phyloP scores from a whole-genome alignment of 2,888 invertebrate species.

The Heteropelma amictum region DNA sequence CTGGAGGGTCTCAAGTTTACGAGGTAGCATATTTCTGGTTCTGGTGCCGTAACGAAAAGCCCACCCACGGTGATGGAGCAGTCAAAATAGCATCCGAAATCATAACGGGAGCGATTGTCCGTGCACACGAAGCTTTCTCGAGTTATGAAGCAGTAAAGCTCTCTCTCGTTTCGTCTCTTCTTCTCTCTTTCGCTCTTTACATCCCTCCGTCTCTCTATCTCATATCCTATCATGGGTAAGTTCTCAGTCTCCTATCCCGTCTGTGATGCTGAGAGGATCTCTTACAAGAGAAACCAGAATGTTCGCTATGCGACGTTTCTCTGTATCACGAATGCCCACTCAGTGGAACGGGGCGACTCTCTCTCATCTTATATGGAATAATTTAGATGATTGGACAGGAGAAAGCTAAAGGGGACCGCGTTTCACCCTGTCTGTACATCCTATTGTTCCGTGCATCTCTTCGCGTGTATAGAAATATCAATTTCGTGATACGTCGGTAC shows the following conservation, averaged over 20 bases:
- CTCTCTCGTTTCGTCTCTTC: constrained; percentile 51
- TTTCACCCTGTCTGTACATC: constrained; percentile 60
- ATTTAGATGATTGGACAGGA: constrained; percentile 74
- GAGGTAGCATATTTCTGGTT: constrained; percentile 77
- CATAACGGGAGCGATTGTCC: constrained; percentile 77
- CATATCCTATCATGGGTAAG: not conserved
- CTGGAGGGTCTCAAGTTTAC: constrained; percentile 72
- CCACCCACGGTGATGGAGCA: constrained; percentile 72
- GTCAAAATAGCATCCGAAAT: constrained; percentile 77
- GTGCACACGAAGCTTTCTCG: constrained; percentile 61
- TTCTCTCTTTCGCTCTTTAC: constrained; percentile 48
- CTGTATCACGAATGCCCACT: constrained; percentile 39
- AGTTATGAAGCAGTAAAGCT: constrained; percentile 77
- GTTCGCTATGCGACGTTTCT: constrained; percentile 44
- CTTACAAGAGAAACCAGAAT: constrained; percentile 41
- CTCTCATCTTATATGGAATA: constrained; percentile 74
- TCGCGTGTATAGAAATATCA: not conserved
- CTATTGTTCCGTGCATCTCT: constrained; percentile 57
- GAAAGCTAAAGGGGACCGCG: constrained; percentile 57
- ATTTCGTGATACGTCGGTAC: too few relatives aligned
- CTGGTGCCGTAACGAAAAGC: constrained; percentile 66
- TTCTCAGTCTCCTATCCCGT: constrained; percentile 6
- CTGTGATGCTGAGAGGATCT: constrained; percentile 43
- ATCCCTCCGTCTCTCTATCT: constrained; percentile 11
- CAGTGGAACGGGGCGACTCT: not conserved